Conservation (phyloP, 2,113 vertebrate species). For the Pao palembangensis region DNA sequence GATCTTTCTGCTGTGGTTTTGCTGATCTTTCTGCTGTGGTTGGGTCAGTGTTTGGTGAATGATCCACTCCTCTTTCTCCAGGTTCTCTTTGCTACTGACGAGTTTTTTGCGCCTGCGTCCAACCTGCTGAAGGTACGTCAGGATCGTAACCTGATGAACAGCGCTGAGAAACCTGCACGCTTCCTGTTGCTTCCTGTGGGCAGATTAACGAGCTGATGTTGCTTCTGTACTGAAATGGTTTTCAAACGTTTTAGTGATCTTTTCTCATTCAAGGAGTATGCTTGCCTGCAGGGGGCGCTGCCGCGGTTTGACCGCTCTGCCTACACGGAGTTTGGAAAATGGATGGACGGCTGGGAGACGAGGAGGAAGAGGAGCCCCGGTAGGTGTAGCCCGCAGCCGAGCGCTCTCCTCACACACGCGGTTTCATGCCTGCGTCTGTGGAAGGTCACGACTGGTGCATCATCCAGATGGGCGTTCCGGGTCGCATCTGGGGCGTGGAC, state of each 20-base stretch:
- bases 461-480: constrained; percentile 70
- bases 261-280: not conserved
- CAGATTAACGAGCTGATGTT: too few relatives aligned
- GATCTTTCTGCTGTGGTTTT: too few relatives aligned
- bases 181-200: not conserved
- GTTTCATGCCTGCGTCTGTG: not conserved
- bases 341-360: constrained; percentile 85
- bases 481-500: constrained; percentile 65
- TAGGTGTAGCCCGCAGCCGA: constrained; percentile 9
- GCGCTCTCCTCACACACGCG: too few relatives aligned
- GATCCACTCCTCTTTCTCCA: constrained; percentile 12
- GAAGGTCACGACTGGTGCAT: constrained; percentile 77
- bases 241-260: not conserved
- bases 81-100: constrained; percentile 77
- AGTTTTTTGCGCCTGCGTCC: constrained; percentile 75
- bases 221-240: too few relatives aligned
- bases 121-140: constrained; percentile 75
- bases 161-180: not conserved
- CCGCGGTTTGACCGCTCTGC: constrained; percentile 65
- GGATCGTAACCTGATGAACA: not conserved
- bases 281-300: constrained; percentile 54
- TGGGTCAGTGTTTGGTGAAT: too few relatives aligned
- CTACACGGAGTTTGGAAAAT: constrained; percentile 78
- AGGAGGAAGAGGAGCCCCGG: constrained; percentile 78
- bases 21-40: too few relatives aligned